Evolutionary conservation across 2,113 vertebrate species (phyloP).

Genomic region (Erythrocebus patas): DNA sequence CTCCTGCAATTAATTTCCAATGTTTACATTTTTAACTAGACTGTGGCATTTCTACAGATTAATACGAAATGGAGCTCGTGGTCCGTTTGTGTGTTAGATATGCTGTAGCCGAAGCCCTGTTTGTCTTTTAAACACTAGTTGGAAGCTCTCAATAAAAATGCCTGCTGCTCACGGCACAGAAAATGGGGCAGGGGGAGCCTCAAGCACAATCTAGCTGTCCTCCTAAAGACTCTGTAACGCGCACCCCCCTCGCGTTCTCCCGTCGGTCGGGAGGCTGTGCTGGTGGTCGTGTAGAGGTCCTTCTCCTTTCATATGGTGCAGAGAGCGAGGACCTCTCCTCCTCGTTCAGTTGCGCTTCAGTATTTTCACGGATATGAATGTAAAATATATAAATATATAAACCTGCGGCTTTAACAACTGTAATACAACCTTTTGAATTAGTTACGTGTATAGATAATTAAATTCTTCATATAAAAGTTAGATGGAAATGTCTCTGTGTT

Average conservation of each 20-base stretch:
- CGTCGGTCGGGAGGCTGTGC: constrained; percentile 50
- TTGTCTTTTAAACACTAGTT: constrained; percentile 78
- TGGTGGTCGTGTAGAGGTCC: constrained; percentile 57
- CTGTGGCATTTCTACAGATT: constrained; percentile 84
- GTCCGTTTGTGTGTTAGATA: constrained; percentile 75
- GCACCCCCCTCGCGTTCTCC: constrained; percentile 31
- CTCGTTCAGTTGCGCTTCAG: constrained; percentile 82
- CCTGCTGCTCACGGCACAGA: constrained; percentile 69
- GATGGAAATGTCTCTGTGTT: constrained; percentile 85
- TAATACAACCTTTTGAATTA: constrained; percentile 90
- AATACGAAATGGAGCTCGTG: constrained; percentile 79
- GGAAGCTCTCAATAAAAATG: constrained; percentile 75
- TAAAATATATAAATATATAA: constrained; percentile 91
- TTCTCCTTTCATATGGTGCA: constrained; percentile 65
- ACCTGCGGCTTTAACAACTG: constrained; percentile 92
- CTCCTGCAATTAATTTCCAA: constrained; percentile 85
- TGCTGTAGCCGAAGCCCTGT: constrained; percentile 77
- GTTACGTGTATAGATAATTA: constrained; percentile 92
- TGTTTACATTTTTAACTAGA: constrained; percentile 90
- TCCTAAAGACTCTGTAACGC: constrained; percentile 65
- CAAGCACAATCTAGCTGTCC: constrained; percentile 73
- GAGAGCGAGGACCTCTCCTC: constrained; percentile 71
- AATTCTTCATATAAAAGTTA: constrained; percentile 90
- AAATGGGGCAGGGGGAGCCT: constrained; percentile 50
- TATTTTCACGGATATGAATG: constrained; percentile 89